Evolutionary conservation across 1,140 invertebrate genomes (phyloP), one percentile per base, ranked within the genome.

Genomic region (Mamestra configurata): DNA sequence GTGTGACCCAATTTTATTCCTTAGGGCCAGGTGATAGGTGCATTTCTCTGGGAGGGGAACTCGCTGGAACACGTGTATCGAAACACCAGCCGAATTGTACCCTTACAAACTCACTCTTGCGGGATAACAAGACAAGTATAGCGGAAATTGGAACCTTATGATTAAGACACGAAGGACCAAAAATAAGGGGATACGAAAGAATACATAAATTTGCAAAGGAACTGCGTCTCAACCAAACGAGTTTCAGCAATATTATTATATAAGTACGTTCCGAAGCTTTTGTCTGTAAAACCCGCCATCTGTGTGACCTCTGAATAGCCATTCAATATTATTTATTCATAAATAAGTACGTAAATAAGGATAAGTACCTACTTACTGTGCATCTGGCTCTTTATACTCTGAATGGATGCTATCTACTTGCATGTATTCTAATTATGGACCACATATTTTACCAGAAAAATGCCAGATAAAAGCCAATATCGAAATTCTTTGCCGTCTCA

Each of bases 1-100:
- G 91, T 92, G 90, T 93, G 91, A 93, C 92, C 92, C 92, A 93
- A 92, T 93, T 93, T 88, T 87, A 88, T 85, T 88, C 81, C 81
- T 79, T 57, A 82, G 22, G 31, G 75, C 91, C 90, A 92, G 92
- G 90, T 93, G 91, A 91, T 92, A 90, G 87, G 84, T 93, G 90
- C 92, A 93, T 92, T 93, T 89, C 78, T 82, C 80, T 84, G 68
- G 76, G 82, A 88, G 86, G 90, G 89, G 89, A 88, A 84, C 77
- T 49, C 66, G 13, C 24, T 68, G 81, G 82, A 89, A 89, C 92
- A 93, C 92, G 92, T 93, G 90, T 92, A 89, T 89, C 86, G 79
- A 88, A 86, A 84, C 84, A 87, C 86, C 83, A 85, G 79, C 83
- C 84, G 76, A 90, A 86, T 85, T 84, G 78, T 83, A 64, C 73